phyloP scores from a whole-genome alignment of 2,888 invertebrate genomes.

The Latheticus oryzae region DNA sequence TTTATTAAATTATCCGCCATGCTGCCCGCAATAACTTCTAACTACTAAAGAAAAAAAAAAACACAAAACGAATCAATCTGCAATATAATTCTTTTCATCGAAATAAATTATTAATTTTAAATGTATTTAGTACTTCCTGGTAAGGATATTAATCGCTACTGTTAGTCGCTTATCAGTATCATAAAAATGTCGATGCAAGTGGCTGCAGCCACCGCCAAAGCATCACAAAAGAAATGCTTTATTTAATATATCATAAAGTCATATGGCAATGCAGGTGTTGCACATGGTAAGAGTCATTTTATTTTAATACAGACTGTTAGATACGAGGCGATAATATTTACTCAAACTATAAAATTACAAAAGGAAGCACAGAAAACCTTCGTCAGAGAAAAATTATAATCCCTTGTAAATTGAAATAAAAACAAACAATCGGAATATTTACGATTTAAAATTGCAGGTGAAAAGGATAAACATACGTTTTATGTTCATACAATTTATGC shows the following conservation, averaged over 20 bases:
- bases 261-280: slow-evolving; percentile 46
- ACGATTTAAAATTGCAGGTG: slow-evolving; percentile 58
- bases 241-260: slow-evolving; percentile 40
- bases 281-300: slow-evolving; percentile 44
- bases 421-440: slow-evolving; percentile 58
- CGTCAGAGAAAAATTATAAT: slow-evolving; percentile 49
- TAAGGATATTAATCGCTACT: too few species aligned
- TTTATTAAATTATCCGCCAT: slow-evolving; percentile 35
- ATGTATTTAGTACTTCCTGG: slow-evolving; percentile 14
- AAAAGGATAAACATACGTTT: slow-evolving; percentile 55
- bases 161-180: slow-evolving; percentile 6
- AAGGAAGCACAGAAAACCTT: slow-evolving; percentile 46
- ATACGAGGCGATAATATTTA: slow-evolving; percentile 55
- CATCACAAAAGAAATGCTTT: slow-evolving; percentile 19
- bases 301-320: slow-evolving; percentile 48
- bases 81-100: too few species aligned
- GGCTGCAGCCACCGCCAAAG: slow-evolving; percentile 6
- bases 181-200: slow-evolving; percentile 9
- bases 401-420: slow-evolving; percentile 51
- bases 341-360: slow-evolving; percentile 50
- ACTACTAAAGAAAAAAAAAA: slow-evolving; percentile 7
- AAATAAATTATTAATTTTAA: slow-evolving; percentile 8
- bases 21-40: slow-evolving; percentile 12
- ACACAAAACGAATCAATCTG: slow-evolving; percentile 20
- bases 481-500: slow-evolving; percentile 49